Conservation (phyloP, 2,888 invertebrate species). For the Acrobasis suavella region DNA sequence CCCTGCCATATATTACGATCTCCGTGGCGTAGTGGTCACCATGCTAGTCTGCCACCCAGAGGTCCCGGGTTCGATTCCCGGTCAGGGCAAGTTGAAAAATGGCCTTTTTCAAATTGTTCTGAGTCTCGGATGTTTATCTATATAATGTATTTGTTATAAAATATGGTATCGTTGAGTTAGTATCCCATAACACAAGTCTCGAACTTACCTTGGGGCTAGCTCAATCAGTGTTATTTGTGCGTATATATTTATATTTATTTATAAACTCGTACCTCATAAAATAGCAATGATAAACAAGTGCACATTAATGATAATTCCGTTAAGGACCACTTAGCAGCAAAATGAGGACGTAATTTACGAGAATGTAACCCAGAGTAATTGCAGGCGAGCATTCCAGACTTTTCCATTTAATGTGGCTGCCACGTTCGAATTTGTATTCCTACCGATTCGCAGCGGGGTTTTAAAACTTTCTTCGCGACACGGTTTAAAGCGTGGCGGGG, state of each 20-base stretch:
- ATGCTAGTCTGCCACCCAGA: no score
- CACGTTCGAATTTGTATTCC: conserved; percentile 68
- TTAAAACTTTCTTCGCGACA: conserved; percentile 67
- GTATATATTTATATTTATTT: no score
- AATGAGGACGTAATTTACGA: conserved; percentile 45
- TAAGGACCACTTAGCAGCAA: conserved; percentile 36
- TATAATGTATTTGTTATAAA: no score
- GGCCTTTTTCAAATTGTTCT: no score
- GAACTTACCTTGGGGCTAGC: no score
- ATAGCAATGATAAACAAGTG: background rate
- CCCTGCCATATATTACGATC: background rate
- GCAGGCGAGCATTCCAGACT: conserved; percentile 45
- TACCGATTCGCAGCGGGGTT: conserved; percentile 57
- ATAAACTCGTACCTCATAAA: conserved; percentile 3
- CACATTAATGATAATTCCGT: conserved; percentile 38
- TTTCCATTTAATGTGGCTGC: conserved; percentile 49
- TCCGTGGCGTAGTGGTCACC: no score
- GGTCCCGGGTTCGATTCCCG: no score
- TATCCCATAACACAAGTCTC: no score
- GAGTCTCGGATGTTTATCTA: no score
- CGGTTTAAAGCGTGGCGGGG: conserved; percentile 64
- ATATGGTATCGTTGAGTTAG: no score
- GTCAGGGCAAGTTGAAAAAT: no score
- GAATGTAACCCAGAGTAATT: conserved; percentile 49
- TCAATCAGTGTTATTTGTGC: no score